phyloP scores from a whole-genome alignment of 1,140 invertebrate genomes.

The Maniola jurtina region DNA sequence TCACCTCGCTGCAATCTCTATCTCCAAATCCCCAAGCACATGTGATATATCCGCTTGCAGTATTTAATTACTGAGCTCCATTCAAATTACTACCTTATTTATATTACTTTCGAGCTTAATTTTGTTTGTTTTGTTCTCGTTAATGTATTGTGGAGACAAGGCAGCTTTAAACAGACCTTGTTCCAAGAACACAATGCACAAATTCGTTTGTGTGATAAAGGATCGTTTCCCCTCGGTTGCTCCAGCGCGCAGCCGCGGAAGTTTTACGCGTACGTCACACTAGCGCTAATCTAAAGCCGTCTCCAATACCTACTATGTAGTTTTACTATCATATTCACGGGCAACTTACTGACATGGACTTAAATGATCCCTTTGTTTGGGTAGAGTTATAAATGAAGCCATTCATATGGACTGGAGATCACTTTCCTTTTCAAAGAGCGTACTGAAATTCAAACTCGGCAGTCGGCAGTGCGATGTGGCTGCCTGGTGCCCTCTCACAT shows the following conservation, averaged over 20 bases:
- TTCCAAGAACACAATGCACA: slow-evolving; percentile 53
- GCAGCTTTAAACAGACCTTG: slow-evolving; percentile 51
- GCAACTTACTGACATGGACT: slow-evolving; percentile 12
- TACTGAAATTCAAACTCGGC: slow-evolving; percentile 21
- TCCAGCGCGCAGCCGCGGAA: slow-evolving; percentile 67
- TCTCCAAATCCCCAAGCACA: slow-evolving; percentile 53
- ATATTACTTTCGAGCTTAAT: slow-evolving; percentile 19
- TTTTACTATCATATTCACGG: slow-evolving; percentile 24
- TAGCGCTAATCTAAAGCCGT: slow-evolving; percentile 58
- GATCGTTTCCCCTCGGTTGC: slow-evolving; percentile 34
- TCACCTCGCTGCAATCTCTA: slow-evolving; percentile 57
- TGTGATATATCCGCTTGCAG: slow-evolving; percentile 58
- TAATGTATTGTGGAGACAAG: slow-evolving; percentile 44
- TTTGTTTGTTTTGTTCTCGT: slow-evolving; percentile 17
- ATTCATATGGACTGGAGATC: neutral
- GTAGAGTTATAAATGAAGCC: slow-evolving; percentile 8
- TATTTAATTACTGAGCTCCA: slow-evolving; percentile 31
- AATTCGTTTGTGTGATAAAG: slow-evolving; percentile 43
- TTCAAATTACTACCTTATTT: slow-evolving; percentile 29
- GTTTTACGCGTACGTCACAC: slow-evolving; percentile 54
- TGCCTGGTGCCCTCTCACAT: slow-evolving; percentile 25
- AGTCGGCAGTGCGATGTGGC: slow-evolving; percentile 17
- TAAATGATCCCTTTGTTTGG: neutral
- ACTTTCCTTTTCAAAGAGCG: slow-evolving; percentile 2
- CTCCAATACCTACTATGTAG: slow-evolving; percentile 41